These are phyloP conservation scores for Allophyes oxyacanthae DNA, from an alignment of 2,888 invertebrate genomes.

Conservation along the genomic window DNA sequence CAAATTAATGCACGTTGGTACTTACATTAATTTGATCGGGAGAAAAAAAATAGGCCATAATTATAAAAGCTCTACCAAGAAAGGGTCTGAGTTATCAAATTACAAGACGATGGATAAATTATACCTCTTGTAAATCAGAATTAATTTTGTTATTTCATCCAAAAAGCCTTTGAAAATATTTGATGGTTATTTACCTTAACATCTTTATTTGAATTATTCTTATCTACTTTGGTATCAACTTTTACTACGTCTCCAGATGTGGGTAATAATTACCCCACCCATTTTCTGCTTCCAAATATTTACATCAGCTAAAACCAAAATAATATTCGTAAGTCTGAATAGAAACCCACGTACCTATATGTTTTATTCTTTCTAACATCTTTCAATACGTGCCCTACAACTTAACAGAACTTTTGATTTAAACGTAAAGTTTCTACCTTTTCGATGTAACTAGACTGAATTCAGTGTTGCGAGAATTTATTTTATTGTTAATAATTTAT, in stretches of 20 bases:
- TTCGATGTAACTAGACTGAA: slow-evolving; percentile 66
- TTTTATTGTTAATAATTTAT: slow-evolving; percentile 17
- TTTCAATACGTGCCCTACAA: slow-evolving; percentile 60
- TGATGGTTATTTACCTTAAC: not conserved
- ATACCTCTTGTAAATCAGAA: slow-evolving; percentile 25
- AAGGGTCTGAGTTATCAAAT: slow-evolving; percentile 23
- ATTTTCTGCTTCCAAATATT: too few relatives aligned
- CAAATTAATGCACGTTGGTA: slow-evolving; percentile 26
- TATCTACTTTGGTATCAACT: not conserved
- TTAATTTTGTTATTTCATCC: slow-evolving; percentile 25
- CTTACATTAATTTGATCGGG: slow-evolving; percentile 29
- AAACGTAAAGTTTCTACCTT: slow-evolving; percentile 75
- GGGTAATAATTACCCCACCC: too few relatives aligned
- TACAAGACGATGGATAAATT: slow-evolving; percentile 24
- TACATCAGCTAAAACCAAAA: too few relatives aligned
- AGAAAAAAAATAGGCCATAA: slow-evolving; percentile 21
- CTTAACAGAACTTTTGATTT: slow-evolving; percentile 74
- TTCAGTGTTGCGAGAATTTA: slow-evolving; percentile 48
- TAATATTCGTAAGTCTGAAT: not conserved
- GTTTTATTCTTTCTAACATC: slow-evolving; percentile 64
- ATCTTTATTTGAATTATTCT: not conserved
- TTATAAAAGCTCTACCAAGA: slow-evolving; percentile 23
- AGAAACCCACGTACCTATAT: slow-evolving; percentile 21
- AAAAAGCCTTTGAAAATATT: slow-evolving; percentile 1
- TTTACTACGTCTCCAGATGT: too few relatives aligned